Conservation (phyloP, 2,113 vertebrate species). For the Motacilla alba region DNA sequence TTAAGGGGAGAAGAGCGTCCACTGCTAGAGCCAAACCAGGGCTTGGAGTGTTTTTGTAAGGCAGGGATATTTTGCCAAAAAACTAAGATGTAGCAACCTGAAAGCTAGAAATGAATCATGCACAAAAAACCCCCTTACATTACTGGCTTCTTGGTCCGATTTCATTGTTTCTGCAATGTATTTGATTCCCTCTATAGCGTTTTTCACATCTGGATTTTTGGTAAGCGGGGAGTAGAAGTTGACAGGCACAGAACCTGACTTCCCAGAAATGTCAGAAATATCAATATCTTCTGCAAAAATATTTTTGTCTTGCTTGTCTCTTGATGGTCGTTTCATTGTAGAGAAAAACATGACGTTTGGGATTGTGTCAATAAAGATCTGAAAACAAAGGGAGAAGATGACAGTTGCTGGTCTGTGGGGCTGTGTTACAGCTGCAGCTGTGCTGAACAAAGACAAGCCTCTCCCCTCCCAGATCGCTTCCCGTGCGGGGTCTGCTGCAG, state of each 20-base stretch:
- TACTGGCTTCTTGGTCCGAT: slow-evolving; percentile 91
- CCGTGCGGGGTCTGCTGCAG: not conserved
- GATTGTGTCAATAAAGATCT: slow-evolving; percentile 97
- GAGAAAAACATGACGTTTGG: slow-evolving; percentile 99
- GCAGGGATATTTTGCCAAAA: not conserved
- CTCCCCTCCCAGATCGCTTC: not conserved
- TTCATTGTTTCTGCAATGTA: slow-evolving; percentile 99
- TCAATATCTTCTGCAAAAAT: slow-evolving; percentile 89
- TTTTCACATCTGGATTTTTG: slow-evolving; percentile 94
- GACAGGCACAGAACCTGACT: slow-evolving; percentile 81
- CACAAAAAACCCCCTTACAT: slow-evolving; percentile 75
- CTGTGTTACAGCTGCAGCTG: not conserved
- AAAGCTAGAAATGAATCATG: not conserved
- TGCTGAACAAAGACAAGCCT: not conserved
- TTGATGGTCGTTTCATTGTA: slow-evolving; percentile 94
- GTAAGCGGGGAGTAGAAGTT: slow-evolving; percentile 88
- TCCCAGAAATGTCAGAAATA: slow-evolving; percentile 97
- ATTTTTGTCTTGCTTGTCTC: slow-evolving; percentile 84
- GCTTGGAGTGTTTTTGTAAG: not conserved
- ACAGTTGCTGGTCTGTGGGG: not conserved
- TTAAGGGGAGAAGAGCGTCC: not conserved
- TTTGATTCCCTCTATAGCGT: slow-evolving; percentile 94
- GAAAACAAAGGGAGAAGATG: not conserved
- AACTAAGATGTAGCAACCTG: not conserved
- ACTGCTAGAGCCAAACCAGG: not conserved